Conservation (phyloP, 1,140 invertebrate species). For the Atta texana region DNA sequence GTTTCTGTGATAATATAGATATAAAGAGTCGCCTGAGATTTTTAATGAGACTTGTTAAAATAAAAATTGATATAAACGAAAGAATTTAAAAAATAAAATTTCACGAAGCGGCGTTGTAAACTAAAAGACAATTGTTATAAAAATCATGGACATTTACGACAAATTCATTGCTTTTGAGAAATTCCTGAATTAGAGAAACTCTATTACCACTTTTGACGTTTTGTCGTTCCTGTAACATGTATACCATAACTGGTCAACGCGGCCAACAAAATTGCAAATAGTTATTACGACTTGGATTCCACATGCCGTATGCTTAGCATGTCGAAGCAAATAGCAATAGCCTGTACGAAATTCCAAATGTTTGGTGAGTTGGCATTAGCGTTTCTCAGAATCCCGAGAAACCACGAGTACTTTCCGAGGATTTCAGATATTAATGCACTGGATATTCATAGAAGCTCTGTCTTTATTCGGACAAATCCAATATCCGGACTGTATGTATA, state of each 20-base stretch:
- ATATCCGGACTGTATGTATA: neutral
- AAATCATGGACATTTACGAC: neutral
- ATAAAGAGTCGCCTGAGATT: neutral
- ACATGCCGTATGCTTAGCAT: constrained; percentile 22
- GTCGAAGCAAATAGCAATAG: constrained; percentile 33
- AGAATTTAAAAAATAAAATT: constrained; percentile 14
- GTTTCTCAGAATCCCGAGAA: constrained; percentile 3
- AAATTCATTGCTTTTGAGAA: neutral
- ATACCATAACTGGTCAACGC: neutral
- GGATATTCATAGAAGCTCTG: neutral
- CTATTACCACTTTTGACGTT: constrained; percentile 1
- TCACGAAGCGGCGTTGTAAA: neutral
- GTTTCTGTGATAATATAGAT: too few relatives aligned
- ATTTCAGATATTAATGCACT: constrained; percentile 34
- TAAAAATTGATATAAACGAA: neutral
- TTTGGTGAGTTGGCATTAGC: constrained; percentile 32
- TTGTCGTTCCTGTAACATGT: constrained; percentile 4
- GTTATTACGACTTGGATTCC: constrained; percentile 45
- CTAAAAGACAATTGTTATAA: neutral
- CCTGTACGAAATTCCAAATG: constrained; percentile 33
- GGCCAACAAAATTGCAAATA: constrained; percentile 28
- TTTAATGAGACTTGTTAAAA: neutral
- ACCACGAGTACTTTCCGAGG: constrained; percentile 13
- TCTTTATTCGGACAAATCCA: neutral
- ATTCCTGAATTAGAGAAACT: neutral